Base-by-base conservation (phyloP, 2,113 vertebrate species). In the Sylvietta virens region DNA sequence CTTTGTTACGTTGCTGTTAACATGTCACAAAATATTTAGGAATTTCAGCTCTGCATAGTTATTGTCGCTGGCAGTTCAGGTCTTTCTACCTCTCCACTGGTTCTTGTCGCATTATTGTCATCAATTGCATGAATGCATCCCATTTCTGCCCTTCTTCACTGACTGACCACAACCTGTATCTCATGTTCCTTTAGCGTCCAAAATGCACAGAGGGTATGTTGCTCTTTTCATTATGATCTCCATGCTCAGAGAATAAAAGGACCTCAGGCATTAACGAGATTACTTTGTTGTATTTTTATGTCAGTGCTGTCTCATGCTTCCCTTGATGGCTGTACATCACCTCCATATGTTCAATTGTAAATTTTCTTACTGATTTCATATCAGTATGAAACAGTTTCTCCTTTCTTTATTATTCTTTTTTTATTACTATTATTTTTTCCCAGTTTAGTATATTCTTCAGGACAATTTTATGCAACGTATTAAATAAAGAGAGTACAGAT, bases 21-120 rank as follows among this genome's bases (percentile, higher is more conserved):
- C 79, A 73, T 96, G 95, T 95, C 97, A 96, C 50, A 88, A 84
- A 86, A 62, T 73, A 93, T 97, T 95, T 92, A 74, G 73, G 27
- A 84, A 96, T 81, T 77, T 80, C 73, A 92, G 7, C 30, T 97
- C 61, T 74, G 15, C 16, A 14, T 56, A 64, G 37, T 85, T 96
- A 95, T 82, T 89, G 76, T 61, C 87, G 71, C 81, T 92, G 93
- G 96, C 94, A 96, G 89, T 84, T 91, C 69, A 94, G 45, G 31
- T 90, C 95, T 95, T 90, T 88, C 62, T 88, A 48, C 82, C 47
- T 95, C 58, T 90, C 37, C 37, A 28, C 86, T 90, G 65, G 39
- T 86, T 69, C 76, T 92, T 89, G 77, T 93, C 82, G 61, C 42
- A 65, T 96, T 92, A 80, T 40, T 42, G 47, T 87, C 81, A 69